A percentile compares a stretch with the other conserved stretches of the same genome.
Evolutionary conservation across 2,113 vertebrate genomes (phyloP).

Genomic region (Cacatua alba): DNA sequence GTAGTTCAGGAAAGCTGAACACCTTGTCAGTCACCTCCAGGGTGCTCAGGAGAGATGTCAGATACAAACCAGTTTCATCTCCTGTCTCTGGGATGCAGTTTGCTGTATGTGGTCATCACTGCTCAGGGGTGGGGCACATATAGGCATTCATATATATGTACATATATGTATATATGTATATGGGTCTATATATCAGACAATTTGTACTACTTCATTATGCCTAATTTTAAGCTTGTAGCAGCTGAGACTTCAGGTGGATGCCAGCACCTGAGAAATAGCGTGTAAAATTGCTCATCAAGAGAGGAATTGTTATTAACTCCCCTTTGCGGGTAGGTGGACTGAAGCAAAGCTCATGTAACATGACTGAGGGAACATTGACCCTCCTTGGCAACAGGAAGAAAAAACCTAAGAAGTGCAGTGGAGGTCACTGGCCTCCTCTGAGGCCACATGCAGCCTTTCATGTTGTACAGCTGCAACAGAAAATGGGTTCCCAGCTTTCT

Average conservation of each 20-base stretch:
- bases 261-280: not conserved
- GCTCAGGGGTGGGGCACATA: rapidly evolving
- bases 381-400: not conserved
- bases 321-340: not conserved
- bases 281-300: not conserved
- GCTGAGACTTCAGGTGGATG: not conserved
- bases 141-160: not conserved
- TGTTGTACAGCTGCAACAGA: not conserved
- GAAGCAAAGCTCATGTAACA: not conserved
- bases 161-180: rapidly evolving
- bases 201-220: not conserved
- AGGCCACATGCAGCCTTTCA: not conserved
- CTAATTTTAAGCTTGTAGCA: not conserved
- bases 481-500: not conserved
- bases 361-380: not conserved
- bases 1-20: not conserved
- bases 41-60: not conserved
- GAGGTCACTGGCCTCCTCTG: not conserved
- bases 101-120: not conserved
- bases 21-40: rapidly evolving
- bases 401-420: not conserved
- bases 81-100: not conserved
- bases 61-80: not conserved
- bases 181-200: not conserved
- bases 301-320: not conserved